Evolutionary conservation across 2,113 vertebrate genomes (phyloP), one percentile per base, ranked within the genome.

Genomic region (Lonchura striata): DNA sequence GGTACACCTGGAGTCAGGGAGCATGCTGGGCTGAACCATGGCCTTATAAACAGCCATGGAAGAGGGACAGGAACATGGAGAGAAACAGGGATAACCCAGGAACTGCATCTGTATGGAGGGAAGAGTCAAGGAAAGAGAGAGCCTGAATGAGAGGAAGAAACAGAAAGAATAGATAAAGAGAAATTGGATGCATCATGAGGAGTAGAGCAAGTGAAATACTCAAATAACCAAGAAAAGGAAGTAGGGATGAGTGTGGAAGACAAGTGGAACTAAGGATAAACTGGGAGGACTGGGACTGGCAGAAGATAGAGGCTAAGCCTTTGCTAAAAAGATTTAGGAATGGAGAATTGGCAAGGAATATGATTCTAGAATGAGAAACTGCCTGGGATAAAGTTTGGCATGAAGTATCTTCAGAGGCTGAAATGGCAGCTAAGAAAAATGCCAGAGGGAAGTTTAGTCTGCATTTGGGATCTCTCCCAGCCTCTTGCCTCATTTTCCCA

Each of bases 81-180:
- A 72, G 71, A 13, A 63, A 30, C 6, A n/a, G 31, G 15, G 63
- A 13, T 28, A 49, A 80, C 11, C 4, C 21, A 21, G 35, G 41
- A 42, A 19, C 8, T 1, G 0, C 11, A 5, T 9, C 14, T 39
- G 11, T 18, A 1, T 7, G 33, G 37, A 39, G 20, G 20, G 25
- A 33, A 63, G 47, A 23, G 15, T 23, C 42, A 15, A 4, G 57
- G 47, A 50, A 39, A 18, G 37, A 83, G 53, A 63, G 35, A 54
- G 20, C 11, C 22, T 1, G 2, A 86, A 30, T 5, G 10, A 22
- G 15, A 53, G 54, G 20, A 75, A 69, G 35, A 27, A 75, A 35
- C 11, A 60, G 25, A 21, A 70, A 35, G 59, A 66, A 63, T 13
- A 9, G 15, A 10, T 33, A 13, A 76, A 59, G 82, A 85, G 52